Percentiles rank a stretch among this genome's conserved stretches.
Evolutionary conservation across 2,113 vertebrate genomes (phyloP).

Genomic region (Heloderma charlesbogerti): DNA sequence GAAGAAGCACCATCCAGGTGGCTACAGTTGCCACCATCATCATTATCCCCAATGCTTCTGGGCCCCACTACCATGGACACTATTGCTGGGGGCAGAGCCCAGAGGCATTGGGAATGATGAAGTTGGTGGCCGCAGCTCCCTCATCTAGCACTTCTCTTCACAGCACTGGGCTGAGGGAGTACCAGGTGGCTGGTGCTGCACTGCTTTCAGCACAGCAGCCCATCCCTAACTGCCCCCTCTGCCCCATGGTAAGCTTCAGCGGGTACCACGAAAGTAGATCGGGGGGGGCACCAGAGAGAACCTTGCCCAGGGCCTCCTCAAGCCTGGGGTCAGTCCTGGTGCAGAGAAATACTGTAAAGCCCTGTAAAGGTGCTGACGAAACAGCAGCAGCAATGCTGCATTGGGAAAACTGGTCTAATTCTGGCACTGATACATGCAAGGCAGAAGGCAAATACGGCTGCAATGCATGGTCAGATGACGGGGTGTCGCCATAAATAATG

Average conservation of each 20-base stretch:
- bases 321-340: neutral
- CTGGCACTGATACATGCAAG: too few relatives aligned
- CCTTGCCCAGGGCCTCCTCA: neutral
- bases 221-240: neutral
- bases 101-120: neutral
- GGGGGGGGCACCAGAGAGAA: neutral
- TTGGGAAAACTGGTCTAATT: neutral
- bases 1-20: neutral
- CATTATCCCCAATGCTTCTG: neutral
- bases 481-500: neutral
- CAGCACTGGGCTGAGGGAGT: neutral
- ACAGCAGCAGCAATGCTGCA: neutral
- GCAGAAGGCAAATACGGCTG: neutral
- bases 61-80: neutral
- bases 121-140: too few relatives aligned
- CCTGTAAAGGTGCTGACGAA: neutral
- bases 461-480: neutral
- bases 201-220: neutral
- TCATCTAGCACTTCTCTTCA: too few relatives aligned
- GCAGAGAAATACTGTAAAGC: neutral
- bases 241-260: neutral
- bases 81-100: neutral
- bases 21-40: neutral
- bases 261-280: neutral
- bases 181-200: neutral